Conservation (phyloP, 2,113 vertebrate species). For the Aepyceros melampus region DNA sequence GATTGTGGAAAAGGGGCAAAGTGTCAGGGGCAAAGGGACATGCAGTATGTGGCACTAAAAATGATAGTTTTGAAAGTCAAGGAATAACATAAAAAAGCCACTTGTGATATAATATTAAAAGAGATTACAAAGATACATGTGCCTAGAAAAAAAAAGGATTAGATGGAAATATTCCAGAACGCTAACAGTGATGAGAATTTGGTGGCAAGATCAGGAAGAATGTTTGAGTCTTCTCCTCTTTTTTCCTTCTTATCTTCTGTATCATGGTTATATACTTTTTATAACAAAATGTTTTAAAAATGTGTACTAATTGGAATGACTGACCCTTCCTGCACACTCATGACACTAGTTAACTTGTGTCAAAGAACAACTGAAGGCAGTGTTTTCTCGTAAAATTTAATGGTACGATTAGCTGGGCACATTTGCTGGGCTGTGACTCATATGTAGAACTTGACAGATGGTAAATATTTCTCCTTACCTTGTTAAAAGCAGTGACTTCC, state of each 20-base stretch:
- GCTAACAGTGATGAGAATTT: not conserved
- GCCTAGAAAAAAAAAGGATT: not conserved
- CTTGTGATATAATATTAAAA: not conserved
- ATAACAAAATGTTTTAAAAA: not conserved
- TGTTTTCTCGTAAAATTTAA: not conserved
- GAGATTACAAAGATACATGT: not conserved
- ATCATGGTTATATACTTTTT: not conserved
- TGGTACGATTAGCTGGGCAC: not conserved
- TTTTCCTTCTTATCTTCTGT: not conserved
- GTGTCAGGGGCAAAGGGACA: not conserved
- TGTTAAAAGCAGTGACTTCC: not conserved
- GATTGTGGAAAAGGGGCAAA: not conserved
- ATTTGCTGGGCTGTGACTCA: constrained; percentile 8
- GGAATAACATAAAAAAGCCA: not conserved
- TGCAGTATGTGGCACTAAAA: fast-evolving
- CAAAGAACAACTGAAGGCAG: not conserved
- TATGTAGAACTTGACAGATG: not conserved
- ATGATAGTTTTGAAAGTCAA: not conserved
- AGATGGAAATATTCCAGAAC: not conserved
- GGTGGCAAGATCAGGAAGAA: not conserved
- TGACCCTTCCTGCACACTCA: not conserved
- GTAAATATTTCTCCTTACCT: not conserved
- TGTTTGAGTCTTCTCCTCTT: not conserved
- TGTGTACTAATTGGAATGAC: not conserved
- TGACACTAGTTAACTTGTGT: not conserved